Evolutionary conservation across 2,888 invertebrate species (phyloP), one percentile per base, ranked within the genome.

Genomic region (Molorchus minor): DNA sequence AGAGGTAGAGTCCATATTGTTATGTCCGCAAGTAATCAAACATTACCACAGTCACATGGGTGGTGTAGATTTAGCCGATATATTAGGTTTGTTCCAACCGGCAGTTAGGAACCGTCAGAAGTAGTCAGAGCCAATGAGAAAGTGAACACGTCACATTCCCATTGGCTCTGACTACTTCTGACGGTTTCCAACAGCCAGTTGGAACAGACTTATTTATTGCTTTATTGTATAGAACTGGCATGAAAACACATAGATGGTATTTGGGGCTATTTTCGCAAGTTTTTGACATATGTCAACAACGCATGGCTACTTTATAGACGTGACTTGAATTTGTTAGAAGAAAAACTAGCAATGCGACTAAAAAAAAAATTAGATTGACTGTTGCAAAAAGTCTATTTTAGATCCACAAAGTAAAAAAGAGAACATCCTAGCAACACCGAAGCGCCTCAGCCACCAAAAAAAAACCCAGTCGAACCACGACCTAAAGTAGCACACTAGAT

Each of bases 301-400:
- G 44, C 54, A n/a, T 54, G 54, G 54, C 35, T 54, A 44, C 44
- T 54, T 13, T 54, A 54, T 44, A 44, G 41, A 36, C 43, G 54
- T 20, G 44, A 54, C 8, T 20, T 41, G 19, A 10, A 36, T 35
- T 51, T 51, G 38, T 21, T 51, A 15, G 35, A 51, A 25, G 20
- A 40, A 19, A 41, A 53, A 29, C 33, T 15, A 19, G n/a, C 20
- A 40, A 53, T 53, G 43, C 30, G 19, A 20, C 33, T 53, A 10
- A 53, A 43, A 53, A 41, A 53, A 41, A 43, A n/a, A n/a, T n/a
- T n/a, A n/a, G n/a, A n/a, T 43, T 43, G 17, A 38, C 17, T 17
- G 13, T 44, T 13, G 10, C 30, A 30, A 30, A 30, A 30, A 30
- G 30, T 30, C 30, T 30, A 5, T 36, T 12, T 36, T 15, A 36